Base-by-base conservation (phyloP, 2,113 vertebrate species). In the Montifringilla adamsi region DNA sequence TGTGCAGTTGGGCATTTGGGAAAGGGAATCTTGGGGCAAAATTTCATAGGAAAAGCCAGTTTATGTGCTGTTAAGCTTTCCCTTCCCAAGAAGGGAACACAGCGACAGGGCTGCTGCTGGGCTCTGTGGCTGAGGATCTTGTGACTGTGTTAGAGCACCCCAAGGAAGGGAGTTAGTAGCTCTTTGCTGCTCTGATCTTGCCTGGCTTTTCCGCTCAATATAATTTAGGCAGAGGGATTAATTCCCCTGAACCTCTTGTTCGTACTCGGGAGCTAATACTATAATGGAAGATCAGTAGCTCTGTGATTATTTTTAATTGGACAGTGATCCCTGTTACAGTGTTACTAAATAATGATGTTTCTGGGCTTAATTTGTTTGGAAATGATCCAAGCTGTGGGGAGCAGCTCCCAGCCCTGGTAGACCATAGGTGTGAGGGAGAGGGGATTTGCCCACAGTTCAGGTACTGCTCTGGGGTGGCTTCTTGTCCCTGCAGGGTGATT, bases 401-500 rank as follows among this genome's bases (percentile, higher is more conserved):
- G 30, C 37, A 55, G 41, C 49, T 76, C 49, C 44, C 9, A 37
- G 63, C 26, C 43, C 27, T 28, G 47, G 26, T n/a, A 26, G 59
- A 8, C 4, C 0, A 0, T 8, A 31, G 27, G 16, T 47, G 37
- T 39, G 67, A 62, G 21, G 58, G 14, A 37, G 23, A 31, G 31
- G 21, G 19, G 5, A 2, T 67, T 68, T 27, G 37, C 27, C 44
- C 37, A 8, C 26, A 18, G 31, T 28, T 80, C 22, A 11, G 8
- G 5, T 23, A 0, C 26, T 27, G 13, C 46, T 46, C 50, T 31
- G 8, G 30, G 14, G 8, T 3, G 14, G 21, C 24, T 77, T 11
- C 0, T 49, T 5, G 2, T 27, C 0, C 0, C 30, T 44, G 3
- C 0, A 0, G 56, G 50, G 28, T 1, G 6, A n/a, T 35, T 49